Percentiles rank a stretch among this genome's conserved stretches.
Conservation (phyloP, 1,140 invertebrate species). For the Phocides pigmalion region DNA sequence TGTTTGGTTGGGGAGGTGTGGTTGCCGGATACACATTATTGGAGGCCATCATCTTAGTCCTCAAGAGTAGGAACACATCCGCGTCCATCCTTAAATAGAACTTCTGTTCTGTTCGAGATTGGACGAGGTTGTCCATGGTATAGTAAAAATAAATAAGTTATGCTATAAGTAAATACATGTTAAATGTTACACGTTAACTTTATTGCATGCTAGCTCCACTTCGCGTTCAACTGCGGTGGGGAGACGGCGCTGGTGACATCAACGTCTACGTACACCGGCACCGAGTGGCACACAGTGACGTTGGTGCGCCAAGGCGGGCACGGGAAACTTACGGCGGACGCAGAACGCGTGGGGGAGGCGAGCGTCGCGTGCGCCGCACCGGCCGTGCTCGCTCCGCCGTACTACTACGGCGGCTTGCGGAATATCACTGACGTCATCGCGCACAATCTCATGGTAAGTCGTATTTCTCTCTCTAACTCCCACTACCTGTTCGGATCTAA, state of each 20-base stretch:
- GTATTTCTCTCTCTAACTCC: no score
- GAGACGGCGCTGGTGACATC: constrained; percentile 86
- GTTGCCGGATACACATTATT: no score
- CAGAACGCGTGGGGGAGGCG: constrained; percentile 83
- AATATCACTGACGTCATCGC: constrained; percentile 49
- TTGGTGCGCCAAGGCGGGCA: constrained; percentile 85
- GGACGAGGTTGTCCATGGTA: no score
- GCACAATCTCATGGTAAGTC: constrained; percentile 54
- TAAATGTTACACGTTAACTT: neutral
- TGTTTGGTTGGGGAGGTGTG: no score
- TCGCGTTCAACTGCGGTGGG: constrained; percentile 85
- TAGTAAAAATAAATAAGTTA: no score
- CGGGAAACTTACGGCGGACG: constrained; percentile 89
- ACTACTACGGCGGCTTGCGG: constrained; percentile 90
- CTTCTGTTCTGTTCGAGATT: no score
- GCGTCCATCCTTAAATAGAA: no score
- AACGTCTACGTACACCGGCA: constrained; percentile 89
- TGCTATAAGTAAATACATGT: no score
- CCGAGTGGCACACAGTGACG: constrained; percentile 92
- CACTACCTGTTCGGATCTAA: no score
- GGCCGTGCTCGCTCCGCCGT: constrained; percentile 88
- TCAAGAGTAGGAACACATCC: no score
- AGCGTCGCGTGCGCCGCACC: constrained; percentile 83
- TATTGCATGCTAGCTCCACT: no score
- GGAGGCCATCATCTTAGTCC: no score